Evolutionary conservation across 1,140 invertebrate genomes (phyloP), one percentile per base, ranked within the genome.

Genomic region (Meteorus sp.): DNA sequence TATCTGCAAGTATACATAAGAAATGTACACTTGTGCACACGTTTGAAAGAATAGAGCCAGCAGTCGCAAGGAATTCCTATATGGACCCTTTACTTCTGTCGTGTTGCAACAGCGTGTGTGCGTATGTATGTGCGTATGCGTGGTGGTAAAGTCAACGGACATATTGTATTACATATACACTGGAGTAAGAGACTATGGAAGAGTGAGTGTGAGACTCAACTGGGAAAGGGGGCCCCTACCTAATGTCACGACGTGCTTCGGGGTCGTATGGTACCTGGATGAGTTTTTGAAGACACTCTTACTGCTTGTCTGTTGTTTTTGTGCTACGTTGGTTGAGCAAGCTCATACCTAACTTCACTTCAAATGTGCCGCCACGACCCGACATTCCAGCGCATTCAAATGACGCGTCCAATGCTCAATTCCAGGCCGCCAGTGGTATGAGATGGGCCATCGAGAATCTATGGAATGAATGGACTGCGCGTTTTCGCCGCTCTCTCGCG

Each of bases 341-440:
- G 35, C 35, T 39, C 35, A n/a, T n/a, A 39, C 35, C 35, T 39
- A 67, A 65, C 67, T 62, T 63, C 57, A 68, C 66, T 66, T 68
- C 64, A 66, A 62, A 68, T 67, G 67, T 63, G 63, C 67, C 60
- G 66, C 53, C 66, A 41, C 53, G 62, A 60, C 58, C 53, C 58
- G 58, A 65, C 69, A 73, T 74, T 73, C 66, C 68, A 66, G 59
- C 58, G 71, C 67, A 66, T 68, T 72, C 59, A 71, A 72, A 70
- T 67, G 65, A 72, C 64, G 67, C 47, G 44, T 48, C 47, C 52
- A 39, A 25, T 44, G 59, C 56, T 65, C 51, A 63, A 63, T 56
- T 67, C 61, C 53, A 51, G 62, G 59, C 61, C 43, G 54, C 13
- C 13, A 15, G 27, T 3, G 11, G 11, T 17, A 7, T 7, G 8